phyloP scores from a whole-genome alignment of 37 sponge, comb jelly and placozoan species.

The Halisarca cf. caerulea region DNA sequence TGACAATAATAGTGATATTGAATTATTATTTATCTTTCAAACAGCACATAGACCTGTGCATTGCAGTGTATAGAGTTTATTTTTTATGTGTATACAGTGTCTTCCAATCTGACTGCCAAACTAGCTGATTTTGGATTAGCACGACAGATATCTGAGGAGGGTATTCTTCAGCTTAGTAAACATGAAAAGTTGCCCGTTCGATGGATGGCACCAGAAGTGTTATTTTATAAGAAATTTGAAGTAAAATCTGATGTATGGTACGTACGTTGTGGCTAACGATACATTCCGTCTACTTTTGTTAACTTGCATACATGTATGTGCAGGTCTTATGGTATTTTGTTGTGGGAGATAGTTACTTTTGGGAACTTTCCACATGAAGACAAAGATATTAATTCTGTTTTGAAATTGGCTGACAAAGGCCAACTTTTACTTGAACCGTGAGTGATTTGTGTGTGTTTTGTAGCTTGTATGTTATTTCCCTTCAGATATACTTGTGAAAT shows the following conservation, averaged over 20 bases:
- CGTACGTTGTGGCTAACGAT: neutral
- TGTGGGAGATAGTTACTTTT: constrained; percentile 22
- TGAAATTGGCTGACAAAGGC: neutral
- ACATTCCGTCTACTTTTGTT: no score
- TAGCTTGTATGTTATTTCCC: neutral
- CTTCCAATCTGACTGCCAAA: neutral
- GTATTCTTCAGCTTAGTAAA: neutral
- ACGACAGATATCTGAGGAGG: neutral
- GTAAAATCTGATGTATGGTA: neutral
- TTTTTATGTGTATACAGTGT: neutral
- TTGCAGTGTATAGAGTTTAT: no score
- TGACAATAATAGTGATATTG: no score
- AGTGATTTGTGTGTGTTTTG: neutral
- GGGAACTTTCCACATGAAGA: neutral
- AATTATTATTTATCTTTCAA: no score
- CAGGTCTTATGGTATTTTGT: neutral
- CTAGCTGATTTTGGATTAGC: constrained; percentile 7
- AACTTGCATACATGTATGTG: no score
- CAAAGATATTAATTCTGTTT: neutral
- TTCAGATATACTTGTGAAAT: no score
- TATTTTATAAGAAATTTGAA: neutral
- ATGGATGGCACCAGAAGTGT: constrained; percentile 2
- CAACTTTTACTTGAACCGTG: neutral
- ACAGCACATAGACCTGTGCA: no score
- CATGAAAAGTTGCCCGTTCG: neutral